A percentile compares a stretch with the other conserved stretches of the same genome.
Conservation (phyloP, 2,888 invertebrate genomes). For the Gortyna flavago region DNA sequence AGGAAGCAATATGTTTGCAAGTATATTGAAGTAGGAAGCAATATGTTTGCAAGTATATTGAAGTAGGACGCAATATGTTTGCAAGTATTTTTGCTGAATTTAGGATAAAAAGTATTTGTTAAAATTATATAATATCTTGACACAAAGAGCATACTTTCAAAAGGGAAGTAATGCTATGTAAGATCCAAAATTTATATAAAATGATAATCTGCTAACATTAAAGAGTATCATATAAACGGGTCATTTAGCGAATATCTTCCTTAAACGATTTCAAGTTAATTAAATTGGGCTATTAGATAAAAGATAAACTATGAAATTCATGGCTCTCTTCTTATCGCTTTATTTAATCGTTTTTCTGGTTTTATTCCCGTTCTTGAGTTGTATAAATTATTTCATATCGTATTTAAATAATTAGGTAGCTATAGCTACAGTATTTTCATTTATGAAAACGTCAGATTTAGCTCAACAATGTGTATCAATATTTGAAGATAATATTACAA, state of each 20-base stretch:
- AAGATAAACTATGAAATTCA: conserved; percentile 60
- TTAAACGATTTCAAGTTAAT: conserved; percentile 55
- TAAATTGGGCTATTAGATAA: conserved; percentile 54
- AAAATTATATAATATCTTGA: background rate
- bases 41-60: conserved; percentile 12
- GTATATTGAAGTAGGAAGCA: conserved; percentile 19
- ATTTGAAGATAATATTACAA: background rate
- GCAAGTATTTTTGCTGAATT: conserved; percentile 21
- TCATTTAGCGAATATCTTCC: conserved; percentile 40
- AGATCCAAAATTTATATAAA: background rate
- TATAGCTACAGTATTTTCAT: background rate
- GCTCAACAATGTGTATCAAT: background rate
- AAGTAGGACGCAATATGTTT: conserved; percentile 19
- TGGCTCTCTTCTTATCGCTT: conserved; percentile 26
- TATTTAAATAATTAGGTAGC: background rate
- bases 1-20: conserved; percentile 19
- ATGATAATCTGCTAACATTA: conserved; percentile 39
- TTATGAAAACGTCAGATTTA: background rate
- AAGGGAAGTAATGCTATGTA: background rate
- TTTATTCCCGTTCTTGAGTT: conserved; percentile 14
- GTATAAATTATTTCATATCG: conserved; percentile 14
- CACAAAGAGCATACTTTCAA: background rate
- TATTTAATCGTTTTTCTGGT: conserved; percentile 40
- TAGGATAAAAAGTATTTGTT: background rate
- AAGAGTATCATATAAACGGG: conserved; percentile 34